Evolutionary conservation across 2,888 invertebrate species (phyloP).

Genomic region (Ptilodon capucinus): DNA sequence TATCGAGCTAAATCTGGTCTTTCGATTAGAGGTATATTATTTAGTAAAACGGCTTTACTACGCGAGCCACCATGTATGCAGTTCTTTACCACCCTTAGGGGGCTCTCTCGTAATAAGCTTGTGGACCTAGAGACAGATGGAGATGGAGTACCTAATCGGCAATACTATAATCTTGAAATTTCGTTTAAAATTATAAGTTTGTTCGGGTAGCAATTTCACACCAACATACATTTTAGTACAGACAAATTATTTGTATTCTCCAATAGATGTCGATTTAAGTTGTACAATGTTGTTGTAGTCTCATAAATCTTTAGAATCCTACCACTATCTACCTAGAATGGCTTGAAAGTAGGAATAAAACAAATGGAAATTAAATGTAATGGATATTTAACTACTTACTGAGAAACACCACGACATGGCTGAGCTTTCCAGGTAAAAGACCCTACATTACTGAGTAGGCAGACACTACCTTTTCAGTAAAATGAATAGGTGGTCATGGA

Average conservation of each 20-base stretch:
- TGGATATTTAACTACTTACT: conserved; percentile 14
- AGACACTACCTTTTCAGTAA: conserved; percentile 14
- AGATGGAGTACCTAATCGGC: no score
- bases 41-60: conserved; percentile 12
- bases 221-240: no score
- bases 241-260: no score
- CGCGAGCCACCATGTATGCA: neutral
- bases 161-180: no score
- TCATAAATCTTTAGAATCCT: conserved; percentile 20
- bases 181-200: neutral
- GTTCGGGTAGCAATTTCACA: no score
- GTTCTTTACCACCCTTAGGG: no score
- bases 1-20: conserved; percentile 51
- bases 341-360: conserved; percentile 25
- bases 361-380: conserved; percentile 22
- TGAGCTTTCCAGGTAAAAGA: conserved; percentile 18
- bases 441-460: conserved; percentile 14
- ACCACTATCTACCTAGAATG: conserved; percentile 21
- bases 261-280: conserved; percentile 18
- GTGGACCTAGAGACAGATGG: no score
- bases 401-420: conserved; percentile 17
- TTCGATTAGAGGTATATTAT: conserved; percentile 20
- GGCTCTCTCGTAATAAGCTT: no score
- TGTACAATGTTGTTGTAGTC: conserved; percentile 18
- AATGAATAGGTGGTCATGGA: conserved; percentile 18